Evolutionary conservation across 2,888 invertebrate genomes (phyloP), one percentile per base, ranked within the genome.

Genomic region (Blastobasis adustella): DNA sequence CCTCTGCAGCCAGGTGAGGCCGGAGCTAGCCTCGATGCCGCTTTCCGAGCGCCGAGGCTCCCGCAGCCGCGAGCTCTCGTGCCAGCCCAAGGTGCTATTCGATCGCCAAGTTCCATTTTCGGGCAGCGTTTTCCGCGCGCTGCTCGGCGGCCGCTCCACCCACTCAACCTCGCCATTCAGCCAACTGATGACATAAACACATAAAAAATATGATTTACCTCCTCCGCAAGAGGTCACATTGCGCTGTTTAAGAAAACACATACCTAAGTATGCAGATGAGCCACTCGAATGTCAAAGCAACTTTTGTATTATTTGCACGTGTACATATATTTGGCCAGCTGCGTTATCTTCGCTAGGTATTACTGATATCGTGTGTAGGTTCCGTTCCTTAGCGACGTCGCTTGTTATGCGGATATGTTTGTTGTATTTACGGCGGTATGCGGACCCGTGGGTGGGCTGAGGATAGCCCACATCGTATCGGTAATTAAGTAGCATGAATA

Each of bases 1-100:
- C 59, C 93, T 90, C 77, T 95, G 95, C 56, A 96, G 89, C 95
- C 95, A 96, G 51, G 95, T 93, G 58, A 93, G 82, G 37, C 90
- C 90, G n/a, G 88, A 82, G 58, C 79, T 79, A 44, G 78, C 79
- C 55, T 82, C 86, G 8, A 71, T 67, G 43, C 72, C 73, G 49
- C 82, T 80, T 60, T 85, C 86, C 4, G 85, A 83, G n/a, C 85
- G 72, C 6, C 85, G 71, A 0, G 84, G 78, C 57, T 87, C 87
- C 46, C 83, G 64, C 7, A 71, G 69, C 6, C 83, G 69, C 5
- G 69, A 55, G 5, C 63, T 78, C 55, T 88, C 87, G 39, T 82
- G 78, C 87, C 86, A 87, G 4, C 84, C 85, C 50, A 83, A 61
- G 1, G 80, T 81, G 58, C 83, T 85, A 37, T 74, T 76, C 5